These are phyloP conservation scores for Uloborus plumipes DNA, from an alignment of 2,888 invertebrate species.

Conservation along the genomic window DNA sequence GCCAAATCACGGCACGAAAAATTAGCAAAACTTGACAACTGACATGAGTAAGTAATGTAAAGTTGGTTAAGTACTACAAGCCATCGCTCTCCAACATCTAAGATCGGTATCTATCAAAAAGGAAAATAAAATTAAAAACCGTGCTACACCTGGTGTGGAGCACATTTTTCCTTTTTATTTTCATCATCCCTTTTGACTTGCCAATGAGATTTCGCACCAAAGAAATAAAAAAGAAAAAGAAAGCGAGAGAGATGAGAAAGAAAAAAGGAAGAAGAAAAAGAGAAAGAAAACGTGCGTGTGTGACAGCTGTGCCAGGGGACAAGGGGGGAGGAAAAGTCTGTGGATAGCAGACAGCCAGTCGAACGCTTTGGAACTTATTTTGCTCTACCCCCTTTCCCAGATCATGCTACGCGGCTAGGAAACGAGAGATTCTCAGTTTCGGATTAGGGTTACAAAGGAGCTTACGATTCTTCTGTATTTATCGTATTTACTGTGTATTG, in stretches of 20 bases:
- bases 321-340: not conserved
- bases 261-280: conserved; percentile 14
- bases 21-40: too few species aligned
- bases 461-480: too few species aligned
- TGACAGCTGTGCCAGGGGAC: conserved; percentile 50
- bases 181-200: conserved; percentile 51
- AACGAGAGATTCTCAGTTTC: too few species aligned
- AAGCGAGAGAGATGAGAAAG: conserved; percentile 1
- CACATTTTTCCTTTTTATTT: conserved; percentile 44
- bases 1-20: too few species aligned
- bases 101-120: too few species aligned
- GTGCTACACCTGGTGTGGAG: conserved; percentile 48
- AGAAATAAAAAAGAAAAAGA: conserved; percentile 3
- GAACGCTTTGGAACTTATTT: not conserved
- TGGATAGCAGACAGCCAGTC: conserved; percentile 9
- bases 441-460: too few species aligned
- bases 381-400: too few species aligned
- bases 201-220: conserved; percentile 45
- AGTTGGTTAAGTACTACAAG: not conserved
- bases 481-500: too few species aligned
- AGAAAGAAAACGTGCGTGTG: conserved; percentile 13
- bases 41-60: too few species aligned
- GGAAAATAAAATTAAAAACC: conserved; percentile 1
- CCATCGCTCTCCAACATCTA: too few species aligned
- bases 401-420: too few species aligned